Base-by-base conservation (phyloP, 2,797 vertebrate species). In the Rousettus madagascariensis region DNA sequence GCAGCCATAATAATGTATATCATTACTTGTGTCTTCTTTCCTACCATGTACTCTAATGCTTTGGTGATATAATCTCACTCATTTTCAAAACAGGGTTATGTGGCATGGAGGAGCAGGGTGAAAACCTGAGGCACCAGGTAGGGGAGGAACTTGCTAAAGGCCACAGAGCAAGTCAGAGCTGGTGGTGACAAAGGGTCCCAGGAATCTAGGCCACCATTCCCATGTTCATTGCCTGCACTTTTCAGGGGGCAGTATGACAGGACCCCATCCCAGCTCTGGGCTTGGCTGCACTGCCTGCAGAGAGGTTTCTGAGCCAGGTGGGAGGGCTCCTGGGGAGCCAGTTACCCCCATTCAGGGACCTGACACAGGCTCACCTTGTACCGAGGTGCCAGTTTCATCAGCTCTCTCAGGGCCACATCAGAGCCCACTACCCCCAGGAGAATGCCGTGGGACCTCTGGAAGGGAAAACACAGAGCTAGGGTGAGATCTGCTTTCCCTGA, bases 341-440 rank as follows among this genome's bases (percentile, higher is more conserved):
- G 24, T 30, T 38, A 33, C 9, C 15, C 20, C 22, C 5, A 8
- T 20, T 20, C 19, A 3, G 51, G 22, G 16, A 3, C 57, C 43
- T 30, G 78, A 10, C n/a, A 74, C 28, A 43, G 49, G 61, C 97
- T 98, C 97, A 99, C 99, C 99, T 99, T 99, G 95, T 99, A 99
- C 80, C 99, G 98, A 46, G 99, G 99, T 4, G 99, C 99, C 93
- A 99, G 98, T 97, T 99, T 99, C 98, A 99, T 99, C 92, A 99
- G 96, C 93, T 99, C 99, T 94, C 98, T 99, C 93, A 99, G 98
- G 12, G 99, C 98, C 9, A 99, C 99, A 30, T 99, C 99, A 13
- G 99, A 99, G 94, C 99, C 99, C 26, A 99, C 99, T 71, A 99
- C 99, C 8, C 99, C 99, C 91, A 99, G 98, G 2, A 99, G 99